Conservation (phyloP, 2,797 vertebrate genomes). For the Argentina silus region DNA sequence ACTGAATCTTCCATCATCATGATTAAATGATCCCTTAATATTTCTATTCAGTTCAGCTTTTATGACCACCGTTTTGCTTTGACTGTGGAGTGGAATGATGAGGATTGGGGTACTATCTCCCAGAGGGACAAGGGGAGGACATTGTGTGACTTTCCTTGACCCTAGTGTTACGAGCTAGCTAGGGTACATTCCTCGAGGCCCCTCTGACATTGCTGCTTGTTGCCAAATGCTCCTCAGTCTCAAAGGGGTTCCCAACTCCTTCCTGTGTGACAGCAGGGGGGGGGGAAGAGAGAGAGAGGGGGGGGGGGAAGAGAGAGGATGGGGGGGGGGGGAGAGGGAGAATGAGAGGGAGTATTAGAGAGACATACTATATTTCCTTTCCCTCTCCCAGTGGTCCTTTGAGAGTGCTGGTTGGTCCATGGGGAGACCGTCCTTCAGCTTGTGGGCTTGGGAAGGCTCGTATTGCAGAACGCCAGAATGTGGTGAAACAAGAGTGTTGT, state of each 20-base stretch:
- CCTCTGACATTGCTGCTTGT: conserved; percentile 24
- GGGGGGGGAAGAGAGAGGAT: neutral
- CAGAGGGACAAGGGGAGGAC: too few species aligned
- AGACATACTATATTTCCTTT: neutral
- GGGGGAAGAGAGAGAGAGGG: neutral
- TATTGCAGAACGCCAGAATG: neutral
- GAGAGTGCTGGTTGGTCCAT: neutral
- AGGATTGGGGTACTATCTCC: too few species aligned
- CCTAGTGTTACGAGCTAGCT: too few species aligned
- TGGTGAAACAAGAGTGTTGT: neutral
- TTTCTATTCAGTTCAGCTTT: too few species aligned
- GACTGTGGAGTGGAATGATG: too few species aligned
- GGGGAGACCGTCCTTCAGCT: neutral
- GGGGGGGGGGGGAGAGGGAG: neutral
- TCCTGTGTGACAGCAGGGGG: neutral
- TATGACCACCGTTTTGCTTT: too few species aligned
- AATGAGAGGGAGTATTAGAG: neutral
- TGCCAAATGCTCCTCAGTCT: too few species aligned
- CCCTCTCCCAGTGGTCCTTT: neutral
- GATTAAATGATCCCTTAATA: too few species aligned
- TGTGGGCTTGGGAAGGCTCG: neutral
- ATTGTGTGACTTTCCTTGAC: too few species aligned
- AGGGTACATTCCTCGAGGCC: conserved; percentile 18
- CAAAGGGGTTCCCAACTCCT: conserved; percentile 10
- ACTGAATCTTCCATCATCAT: too few species aligned